Base-by-base conservation (phyloP, 2,888 invertebrate species). In the Cerastoderma edule region DNA sequence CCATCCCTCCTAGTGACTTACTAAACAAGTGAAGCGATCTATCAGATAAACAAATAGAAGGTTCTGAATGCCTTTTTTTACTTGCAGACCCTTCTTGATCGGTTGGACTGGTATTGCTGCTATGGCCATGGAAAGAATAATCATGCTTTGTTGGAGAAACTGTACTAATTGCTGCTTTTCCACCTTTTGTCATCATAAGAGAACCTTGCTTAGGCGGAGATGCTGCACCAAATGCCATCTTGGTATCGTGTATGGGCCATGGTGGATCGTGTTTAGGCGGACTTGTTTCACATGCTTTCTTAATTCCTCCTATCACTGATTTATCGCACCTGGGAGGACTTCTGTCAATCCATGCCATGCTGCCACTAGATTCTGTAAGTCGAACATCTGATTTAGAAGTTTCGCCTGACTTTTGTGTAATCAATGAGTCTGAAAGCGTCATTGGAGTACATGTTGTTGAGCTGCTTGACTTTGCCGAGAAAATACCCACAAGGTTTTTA, bases 51-150 rank as follows among this genome's bases (percentile, higher is more conserved):
- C 71, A 70, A 32, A 81, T 71, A 0, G 22, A 48, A n/a, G 81
- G 78, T 32, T 81, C 81, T 35, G 78, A 73, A 22, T 75, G 81
- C 68, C 78, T 69, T n/a, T n/a, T n/a, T n/a, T n/a, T n/a, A n/a
- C n/a, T n/a, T n/a, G n/a, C n/a, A 5, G 8, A 39, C 24, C 28
- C 19, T 32, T 5, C 22, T 28, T n/a, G n/a, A 30, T 56, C 30
- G 56, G 30, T 24, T 24, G 16, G 4, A 16, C 28, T 27, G 6
- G 27, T 24, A 19, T 22, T 6, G 6, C 27, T 27, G n/a, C n/a
- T n/a, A n/a, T 50, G 50, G n/a, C n/a, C n/a, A n/a, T n/a, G n/a
- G n/a, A n/a, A n/a, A n/a, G n/a, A n/a, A n/a, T n/a, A n/a, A n/a
- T n/a, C n/a, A n/a, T n/a, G n/a, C n/a, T n/a, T n/a, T n/a, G n/a